Conservation (phyloP, 2,888 invertebrate species). For the Tetranychus piercei region DNA sequence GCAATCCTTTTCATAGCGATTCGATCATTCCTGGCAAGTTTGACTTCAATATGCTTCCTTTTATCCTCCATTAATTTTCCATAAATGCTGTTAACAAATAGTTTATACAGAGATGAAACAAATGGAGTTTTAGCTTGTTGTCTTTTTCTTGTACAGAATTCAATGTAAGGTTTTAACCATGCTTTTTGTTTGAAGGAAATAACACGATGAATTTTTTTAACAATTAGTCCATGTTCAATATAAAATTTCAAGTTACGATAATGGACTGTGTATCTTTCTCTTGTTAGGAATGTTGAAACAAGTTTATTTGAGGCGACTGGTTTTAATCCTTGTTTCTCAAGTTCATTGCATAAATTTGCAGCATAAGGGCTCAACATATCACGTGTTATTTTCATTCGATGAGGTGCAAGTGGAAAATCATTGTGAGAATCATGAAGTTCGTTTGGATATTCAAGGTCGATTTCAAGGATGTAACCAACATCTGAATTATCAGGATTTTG, state of each 20-base stretch:
- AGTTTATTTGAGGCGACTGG: too few species aligned
- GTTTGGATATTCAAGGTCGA: neutral
- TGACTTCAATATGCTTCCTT: conserved; percentile 29
- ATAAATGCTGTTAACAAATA: conserved; percentile 31
- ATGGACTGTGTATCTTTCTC: too few species aligned
- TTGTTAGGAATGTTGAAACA: too few species aligned
- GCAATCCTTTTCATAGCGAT: conserved; percentile 20
- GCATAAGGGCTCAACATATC: neutral
- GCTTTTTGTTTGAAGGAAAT: too few species aligned
- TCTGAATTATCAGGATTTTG: neutral
- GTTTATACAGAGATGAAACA: too few species aligned
- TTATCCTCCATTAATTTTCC: conserved; percentile 31
- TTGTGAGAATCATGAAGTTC: neutral
- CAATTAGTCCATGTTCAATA: conserved; percentile 19
- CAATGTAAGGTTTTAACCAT: too few species aligned
- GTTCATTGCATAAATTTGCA: too few species aligned
- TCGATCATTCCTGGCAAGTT: conserved; percentile 28
- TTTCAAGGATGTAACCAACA: neutral
- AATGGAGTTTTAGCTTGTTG: too few species aligned
- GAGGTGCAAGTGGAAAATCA: neutral
- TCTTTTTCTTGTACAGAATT: too few species aligned
- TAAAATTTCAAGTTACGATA: too few species aligned
- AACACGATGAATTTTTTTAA: conserved; percentile 18
- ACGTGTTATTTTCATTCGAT: neutral
- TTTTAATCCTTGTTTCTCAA: too few species aligned